Conservation (phyloP, 1,140 invertebrate species). For the Nixonia krombeini region DNA sequence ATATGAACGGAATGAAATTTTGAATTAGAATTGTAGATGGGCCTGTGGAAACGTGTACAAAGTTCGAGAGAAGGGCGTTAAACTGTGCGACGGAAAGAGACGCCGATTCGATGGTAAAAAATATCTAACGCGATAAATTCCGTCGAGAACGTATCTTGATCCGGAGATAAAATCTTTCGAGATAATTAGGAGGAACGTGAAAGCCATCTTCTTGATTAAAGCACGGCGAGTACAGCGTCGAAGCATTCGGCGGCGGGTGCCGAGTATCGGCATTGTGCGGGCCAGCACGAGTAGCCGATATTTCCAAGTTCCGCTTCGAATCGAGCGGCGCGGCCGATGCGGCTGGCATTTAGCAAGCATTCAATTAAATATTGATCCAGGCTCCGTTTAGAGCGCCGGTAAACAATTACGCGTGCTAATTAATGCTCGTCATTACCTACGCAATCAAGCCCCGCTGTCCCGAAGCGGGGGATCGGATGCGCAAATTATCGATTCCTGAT, state of each 20-base stretch:
- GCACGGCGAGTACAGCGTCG: slow-evolving; percentile 13
- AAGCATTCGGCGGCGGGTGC: slow-evolving; percentile 29
- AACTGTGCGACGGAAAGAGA: not conserved
- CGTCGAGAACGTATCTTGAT: slow-evolving; percentile 2
- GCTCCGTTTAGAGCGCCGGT: slow-evolving; percentile 63
- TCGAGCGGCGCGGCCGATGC: slow-evolving; percentile 62
- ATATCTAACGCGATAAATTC: not conserved
- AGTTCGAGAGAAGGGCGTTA: not conserved
- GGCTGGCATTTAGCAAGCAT: slow-evolving; percentile 68
- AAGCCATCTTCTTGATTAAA: slow-evolving; percentile 38
- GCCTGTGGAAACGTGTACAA: not conserved
- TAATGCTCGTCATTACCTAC: slow-evolving; percentile 65
- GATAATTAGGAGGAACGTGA: slow-evolving; percentile 22
- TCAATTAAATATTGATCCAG: slow-evolving; percentile 72
- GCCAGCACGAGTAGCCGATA: slow-evolving; percentile 40
- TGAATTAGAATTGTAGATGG: not conserved
- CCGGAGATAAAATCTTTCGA: not conserved
- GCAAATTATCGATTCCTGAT: slow-evolving; percentile 40
- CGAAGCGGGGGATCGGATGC: slow-evolving; percentile 34
- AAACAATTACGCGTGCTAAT: slow-evolving; percentile 71
- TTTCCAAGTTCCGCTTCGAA: slow-evolving; percentile 60
- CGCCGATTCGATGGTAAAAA: not conserved
- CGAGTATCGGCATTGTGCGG: slow-evolving; percentile 36
- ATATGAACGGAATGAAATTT: slow-evolving; percentile 8
- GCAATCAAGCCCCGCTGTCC: slow-evolving; percentile 61